A percentile compares a stretch with the other conserved stretches of the same genome.
Conservation (phyloP, 2,113 vertebrate genomes). For the Pithys albifrons region DNA sequence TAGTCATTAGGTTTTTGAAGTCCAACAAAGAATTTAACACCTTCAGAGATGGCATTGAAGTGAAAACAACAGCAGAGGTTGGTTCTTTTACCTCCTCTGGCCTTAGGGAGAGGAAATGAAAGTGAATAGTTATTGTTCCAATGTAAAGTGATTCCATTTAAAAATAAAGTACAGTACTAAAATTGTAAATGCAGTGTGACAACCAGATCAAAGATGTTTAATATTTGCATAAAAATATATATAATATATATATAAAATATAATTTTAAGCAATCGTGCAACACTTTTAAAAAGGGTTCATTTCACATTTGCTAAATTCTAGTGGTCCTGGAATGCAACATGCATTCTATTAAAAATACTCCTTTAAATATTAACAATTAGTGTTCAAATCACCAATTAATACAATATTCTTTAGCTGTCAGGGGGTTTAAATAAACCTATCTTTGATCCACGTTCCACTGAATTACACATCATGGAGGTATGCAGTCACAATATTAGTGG, state of each 20-base stretch:
- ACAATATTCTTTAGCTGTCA: constrained; percentile 73
- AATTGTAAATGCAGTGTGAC: constrained; percentile 79
- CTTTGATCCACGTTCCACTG: constrained; percentile 71
- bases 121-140: constrained; percentile 60
- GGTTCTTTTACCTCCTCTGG: not conserved
- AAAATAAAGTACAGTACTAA: constrained; percentile 81
- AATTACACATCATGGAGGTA: constrained; percentile 68
- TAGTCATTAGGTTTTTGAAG: constrained; percentile 62
- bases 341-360: constrained; percentile 75
- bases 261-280: constrained; percentile 78
- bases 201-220: constrained; percentile 78
- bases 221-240: constrained; percentile 76
- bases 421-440: constrained; percentile 71
- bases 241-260: constrained; percentile 78
- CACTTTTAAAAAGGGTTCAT: constrained; percentile 78
- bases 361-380: constrained; percentile 80
- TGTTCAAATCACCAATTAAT: constrained; percentile 76
- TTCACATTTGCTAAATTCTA: constrained; percentile 85
- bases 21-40: constrained; percentile 53
- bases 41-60: constrained; percentile 46
- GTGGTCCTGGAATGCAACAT: constrained; percentile 80
- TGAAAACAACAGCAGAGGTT: constrained; percentile 20
- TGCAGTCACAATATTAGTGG: constrained; percentile 67
- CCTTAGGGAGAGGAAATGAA: constrained; percentile 68
- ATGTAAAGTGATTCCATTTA: constrained; percentile 73